A percentile compares a stretch with the other conserved stretches of the same genome.
Evolutionary conservation across 23 tunicate genomes (phyloP).

Genomic region (Halocynthia aurantium): DNA sequence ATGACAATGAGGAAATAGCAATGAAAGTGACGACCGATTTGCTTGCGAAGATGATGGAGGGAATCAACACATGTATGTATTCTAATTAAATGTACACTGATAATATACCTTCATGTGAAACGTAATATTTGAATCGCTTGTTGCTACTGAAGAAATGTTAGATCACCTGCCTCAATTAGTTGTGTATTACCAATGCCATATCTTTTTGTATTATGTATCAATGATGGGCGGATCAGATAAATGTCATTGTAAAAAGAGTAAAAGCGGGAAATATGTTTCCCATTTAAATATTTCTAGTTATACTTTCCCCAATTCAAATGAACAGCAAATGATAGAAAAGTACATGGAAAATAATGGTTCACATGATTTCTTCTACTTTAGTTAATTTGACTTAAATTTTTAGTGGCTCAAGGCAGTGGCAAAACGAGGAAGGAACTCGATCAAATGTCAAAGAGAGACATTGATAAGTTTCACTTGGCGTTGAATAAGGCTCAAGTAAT

Average conservation of each 20-base stretch:
- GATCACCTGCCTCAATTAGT: too few species aligned
- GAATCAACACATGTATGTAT: neutral
- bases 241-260: too few species aligned
- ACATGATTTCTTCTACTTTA: neutral
- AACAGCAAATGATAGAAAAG: neutral
- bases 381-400: neutral
- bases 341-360: neutral
- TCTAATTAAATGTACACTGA: neutral
- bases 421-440: conserved; percentile 7
- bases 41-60: conserved; percentile 12
- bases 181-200: too few species aligned
- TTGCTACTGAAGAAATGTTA: too few species aligned
- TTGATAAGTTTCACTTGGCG: neutral
- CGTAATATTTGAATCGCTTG: too few species aligned
- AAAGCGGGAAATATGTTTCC: too few species aligned
- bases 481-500: conserved; percentile 17
- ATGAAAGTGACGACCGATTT: conserved; percentile 7
- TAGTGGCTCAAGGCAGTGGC: conserved; percentile 13
- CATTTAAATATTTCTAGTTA: too few species aligned
- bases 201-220: too few species aligned
- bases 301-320: too few species aligned
- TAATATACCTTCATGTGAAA: too few species aligned
- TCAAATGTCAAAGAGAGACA: conserved; percentile 13
- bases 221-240: too few species aligned
- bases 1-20: conserved; percentile 4